Percentiles rank a stretch among this genome's conserved stretches.
These are phyloP conservation scores for Cydia splendana DNA, from an alignment of 1,140 invertebrate species.

Conservation along the genomic window DNA sequence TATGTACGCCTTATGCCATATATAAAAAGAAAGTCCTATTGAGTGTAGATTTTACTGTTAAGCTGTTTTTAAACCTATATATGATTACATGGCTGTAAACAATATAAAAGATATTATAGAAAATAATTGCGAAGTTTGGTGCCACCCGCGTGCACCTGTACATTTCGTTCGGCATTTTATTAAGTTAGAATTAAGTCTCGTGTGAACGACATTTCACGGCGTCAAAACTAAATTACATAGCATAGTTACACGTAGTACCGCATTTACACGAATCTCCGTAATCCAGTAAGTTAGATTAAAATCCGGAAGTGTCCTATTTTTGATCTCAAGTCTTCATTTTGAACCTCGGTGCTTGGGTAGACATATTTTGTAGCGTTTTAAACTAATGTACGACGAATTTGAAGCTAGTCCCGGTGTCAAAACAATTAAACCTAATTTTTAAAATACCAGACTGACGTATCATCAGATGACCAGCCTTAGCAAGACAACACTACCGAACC, in stretches of 20 bases:
- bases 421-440: neutral
- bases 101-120: neutral
- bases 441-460: neutral
- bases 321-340: slow-evolving; percentile 50
- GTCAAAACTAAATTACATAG: slow-evolving; percentile 36
- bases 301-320: slow-evolving; percentile 47
- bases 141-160: neutral
- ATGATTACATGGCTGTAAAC: neutral
- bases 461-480: slow-evolving; percentile 33
- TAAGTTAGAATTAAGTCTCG: slow-evolving; percentile 49
- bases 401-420: slow-evolving; percentile 42
- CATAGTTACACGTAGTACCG: slow-evolving; percentile 38
- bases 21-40: too few species aligned
- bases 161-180: slow-evolving; percentile 40
- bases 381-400: slow-evolving; percentile 30
- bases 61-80: neutral
- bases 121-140: neutral
- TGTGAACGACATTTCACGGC: slow-evolving; percentile 35
- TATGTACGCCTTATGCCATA: too few species aligned
- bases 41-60: too few species aligned
- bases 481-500: neutral
- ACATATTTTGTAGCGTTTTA: slow-evolving; percentile 37
- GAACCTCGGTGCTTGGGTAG: slow-evolving; percentile 57
- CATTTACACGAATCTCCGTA: slow-evolving; percentile 27
- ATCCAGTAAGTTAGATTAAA: slow-evolving; percentile 36